Evolutionary conservation across 2,113 vertebrate species (phyloP).

Genomic region (Oncorhynchus nerka): DNA sequence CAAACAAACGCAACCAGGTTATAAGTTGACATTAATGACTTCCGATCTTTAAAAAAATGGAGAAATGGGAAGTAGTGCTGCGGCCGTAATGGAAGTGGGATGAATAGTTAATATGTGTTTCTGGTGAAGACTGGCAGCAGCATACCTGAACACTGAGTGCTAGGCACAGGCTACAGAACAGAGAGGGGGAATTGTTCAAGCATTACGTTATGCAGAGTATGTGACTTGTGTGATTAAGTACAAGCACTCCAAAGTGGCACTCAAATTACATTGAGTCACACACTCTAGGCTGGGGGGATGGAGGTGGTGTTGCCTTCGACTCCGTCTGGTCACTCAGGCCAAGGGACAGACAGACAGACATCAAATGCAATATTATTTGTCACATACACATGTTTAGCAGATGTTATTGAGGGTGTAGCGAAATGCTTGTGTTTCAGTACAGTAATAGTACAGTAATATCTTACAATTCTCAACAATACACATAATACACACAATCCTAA

Average conservation of each 20-base stretch:
- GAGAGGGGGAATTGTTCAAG: not conserved
- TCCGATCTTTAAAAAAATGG: constrained; percentile 39
- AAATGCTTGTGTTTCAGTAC: too few relatives aligned
- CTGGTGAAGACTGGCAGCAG: constrained; percentile 41
- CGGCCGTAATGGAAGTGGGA: constrained; percentile 62
- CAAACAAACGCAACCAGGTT: not conserved
- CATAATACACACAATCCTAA: too few relatives aligned
- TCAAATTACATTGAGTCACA: constrained; percentile 14
- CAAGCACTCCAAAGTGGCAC: constrained; percentile 19
- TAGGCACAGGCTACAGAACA: constrained; percentile 36
- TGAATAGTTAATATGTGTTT: constrained; percentile 63
- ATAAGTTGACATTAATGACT: constrained; percentile 40
- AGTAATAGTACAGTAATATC: too few relatives aligned
- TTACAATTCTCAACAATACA: too few relatives aligned
- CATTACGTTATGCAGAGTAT: constrained; percentile 53
- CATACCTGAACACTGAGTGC: constrained; percentile 48
- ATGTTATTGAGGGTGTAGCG: too few relatives aligned
- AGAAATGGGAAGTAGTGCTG: constrained; percentile 8
- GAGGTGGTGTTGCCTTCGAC: not conserved
- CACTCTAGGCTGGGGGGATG: not conserved
- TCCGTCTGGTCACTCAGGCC: not conserved
- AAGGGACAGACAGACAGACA: not conserved
- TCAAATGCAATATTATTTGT: too few relatives aligned
- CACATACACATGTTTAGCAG: too few relatives aligned
- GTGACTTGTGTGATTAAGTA: constrained; percentile 41